Percentiles rank a stretch among this genome's conserved stretches.
These are phyloP conservation scores for Drosophila koepferae DNA, from an alignment of 2,888 invertebrate species.

Conservation along the genomic window DNA sequence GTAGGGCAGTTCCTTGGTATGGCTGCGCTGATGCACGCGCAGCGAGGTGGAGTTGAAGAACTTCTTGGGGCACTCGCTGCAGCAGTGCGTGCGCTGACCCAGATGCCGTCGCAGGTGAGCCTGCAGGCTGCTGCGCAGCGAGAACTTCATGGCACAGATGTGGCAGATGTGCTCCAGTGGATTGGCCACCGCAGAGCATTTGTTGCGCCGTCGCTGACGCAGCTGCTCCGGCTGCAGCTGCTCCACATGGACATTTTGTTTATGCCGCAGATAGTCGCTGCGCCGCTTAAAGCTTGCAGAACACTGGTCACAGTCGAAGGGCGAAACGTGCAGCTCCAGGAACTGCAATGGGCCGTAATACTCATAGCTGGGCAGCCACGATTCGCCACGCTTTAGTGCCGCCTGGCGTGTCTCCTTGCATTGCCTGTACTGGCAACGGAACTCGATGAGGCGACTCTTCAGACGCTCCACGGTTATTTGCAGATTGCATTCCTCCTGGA, in stretches of 20 bases:
- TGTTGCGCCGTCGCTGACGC: slow-evolving; percentile 18
- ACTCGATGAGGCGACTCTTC: slow-evolving; percentile 75
- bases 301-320: slow-evolving; percentile 72
- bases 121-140: slow-evolving; percentile 73
- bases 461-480: slow-evolving; percentile 73
- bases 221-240: slow-evolving; percentile 20
- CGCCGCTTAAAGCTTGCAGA: slow-evolving; percentile 67
- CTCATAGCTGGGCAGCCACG: slow-evolving; percentile 68
- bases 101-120: slow-evolving; percentile 77
- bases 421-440: slow-evolving; percentile 74
- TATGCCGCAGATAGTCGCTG: slow-evolving; percentile 69
- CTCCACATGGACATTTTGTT: slow-evolving; percentile 63
- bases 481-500: slow-evolving; percentile 73
- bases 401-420: slow-evolving; percentile 69
- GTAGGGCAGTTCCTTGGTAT: slow-evolving; percentile 81
- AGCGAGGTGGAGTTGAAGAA: slow-evolving; percentile 77
- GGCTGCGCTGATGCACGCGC: slow-evolving; percentile 76
- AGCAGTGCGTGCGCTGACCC: slow-evolving; percentile 68
- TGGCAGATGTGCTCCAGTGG: slow-evolving; percentile 76
- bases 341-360: slow-evolving; percentile 72
- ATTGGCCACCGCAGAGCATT: slow-evolving; percentile 13
- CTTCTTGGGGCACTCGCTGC: slow-evolving; percentile 74
- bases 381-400: slow-evolving; percentile 52
- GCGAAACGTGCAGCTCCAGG: slow-evolving; percentile 78
- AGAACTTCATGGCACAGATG: slow-evolving; percentile 80